Conservation (phyloP, 30 jellyfish, hydroid and myxozoan species). For the Turritopsis rubra region DNA sequence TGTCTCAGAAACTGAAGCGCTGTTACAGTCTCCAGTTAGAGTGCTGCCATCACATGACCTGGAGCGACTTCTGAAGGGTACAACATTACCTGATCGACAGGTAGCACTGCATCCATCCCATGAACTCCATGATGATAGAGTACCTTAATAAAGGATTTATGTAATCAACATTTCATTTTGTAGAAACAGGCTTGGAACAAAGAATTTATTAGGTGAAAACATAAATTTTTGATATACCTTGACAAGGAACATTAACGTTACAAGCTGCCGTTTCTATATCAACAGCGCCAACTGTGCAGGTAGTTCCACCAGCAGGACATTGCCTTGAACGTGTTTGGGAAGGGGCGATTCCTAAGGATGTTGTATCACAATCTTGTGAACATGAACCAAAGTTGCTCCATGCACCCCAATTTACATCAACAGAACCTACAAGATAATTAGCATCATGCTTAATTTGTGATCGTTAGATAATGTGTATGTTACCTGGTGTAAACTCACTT, state of each 20-base stretch:
- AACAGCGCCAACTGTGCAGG: neutral
- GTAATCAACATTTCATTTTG: too few relatives aligned
- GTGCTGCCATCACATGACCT: neutral
- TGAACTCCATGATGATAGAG: neutral
- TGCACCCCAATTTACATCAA: neutral
- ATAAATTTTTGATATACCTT: neutral
- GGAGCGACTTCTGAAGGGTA: neutral
- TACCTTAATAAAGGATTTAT: neutral
- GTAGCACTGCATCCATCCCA: constrained; percentile 9
- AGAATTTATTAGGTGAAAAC: neutral
- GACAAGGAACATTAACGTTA: neutral
- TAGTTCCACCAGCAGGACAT: constrained; percentile 5
- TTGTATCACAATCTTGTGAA: neutral
- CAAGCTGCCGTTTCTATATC: neutral
- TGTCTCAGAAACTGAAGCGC: neutral
- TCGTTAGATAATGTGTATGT: too few relatives aligned
- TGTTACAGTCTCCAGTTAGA: neutral
- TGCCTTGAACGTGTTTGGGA: neutral
- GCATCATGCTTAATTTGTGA: too few relatives aligned
- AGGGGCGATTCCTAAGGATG: neutral
- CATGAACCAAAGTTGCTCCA: neutral
- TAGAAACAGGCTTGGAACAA: neutral
- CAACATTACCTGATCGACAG: neutral
- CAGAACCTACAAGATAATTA: neutral
- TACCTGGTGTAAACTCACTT: too few relatives aligned